phyloP scores from a whole-genome alignment of 1,140 invertebrate genomes.

The Brachionus manjavacas region DNA sequence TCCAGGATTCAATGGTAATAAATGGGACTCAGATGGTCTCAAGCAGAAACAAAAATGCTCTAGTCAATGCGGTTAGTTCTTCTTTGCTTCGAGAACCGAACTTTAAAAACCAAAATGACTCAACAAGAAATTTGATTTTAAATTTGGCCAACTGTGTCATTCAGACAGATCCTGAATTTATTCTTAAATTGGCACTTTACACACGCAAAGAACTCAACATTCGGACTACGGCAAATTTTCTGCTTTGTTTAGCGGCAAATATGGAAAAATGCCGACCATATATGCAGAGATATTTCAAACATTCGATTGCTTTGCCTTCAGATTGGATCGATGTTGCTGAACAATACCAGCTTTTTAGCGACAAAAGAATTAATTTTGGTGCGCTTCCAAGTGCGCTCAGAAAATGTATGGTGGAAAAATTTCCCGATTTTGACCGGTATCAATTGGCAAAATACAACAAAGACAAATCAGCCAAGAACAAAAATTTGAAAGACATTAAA shows the following conservation, averaged over 20 bases:
- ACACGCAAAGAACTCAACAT: slow-evolving; percentile 58
- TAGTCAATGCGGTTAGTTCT: slow-evolving; percentile 13
- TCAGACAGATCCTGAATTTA: slow-evolving; percentile 57
- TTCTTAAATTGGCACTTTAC: slow-evolving; percentile 59
- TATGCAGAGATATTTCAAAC: slow-evolving; percentile 56
- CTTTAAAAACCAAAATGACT: slow-evolving; percentile 50
- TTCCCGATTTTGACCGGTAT: slow-evolving; percentile 59
- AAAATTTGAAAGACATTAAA: neutral
- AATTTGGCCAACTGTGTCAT: slow-evolving; percentile 48
- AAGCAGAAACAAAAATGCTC: neutral
- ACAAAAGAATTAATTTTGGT: slow-evolving; percentile 50
- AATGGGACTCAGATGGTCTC: neutral
- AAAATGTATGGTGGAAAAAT: slow-evolving; percentile 56
- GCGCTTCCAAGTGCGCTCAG: slow-evolving; percentile 55
- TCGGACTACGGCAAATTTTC: slow-evolving; percentile 59
- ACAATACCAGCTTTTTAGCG: slow-evolving; percentile 54
- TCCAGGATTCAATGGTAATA: neutral
- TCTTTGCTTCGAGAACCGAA: slow-evolving; percentile 55
- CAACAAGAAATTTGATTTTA: slow-evolving; percentile 47
- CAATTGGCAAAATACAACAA: slow-evolving; percentile 59
- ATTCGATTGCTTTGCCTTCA: slow-evolving; percentile 55
- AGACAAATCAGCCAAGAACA: slow-evolving; percentile 53
- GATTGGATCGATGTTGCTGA: slow-evolving; percentile 61
- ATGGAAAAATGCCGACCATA: slow-evolving; percentile 50
- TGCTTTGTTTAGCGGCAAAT: slow-evolving; percentile 55